Evolutionary conservation across 2,888 invertebrate species (phyloP).

Genomic region (Auanema freiburgensis): DNA sequence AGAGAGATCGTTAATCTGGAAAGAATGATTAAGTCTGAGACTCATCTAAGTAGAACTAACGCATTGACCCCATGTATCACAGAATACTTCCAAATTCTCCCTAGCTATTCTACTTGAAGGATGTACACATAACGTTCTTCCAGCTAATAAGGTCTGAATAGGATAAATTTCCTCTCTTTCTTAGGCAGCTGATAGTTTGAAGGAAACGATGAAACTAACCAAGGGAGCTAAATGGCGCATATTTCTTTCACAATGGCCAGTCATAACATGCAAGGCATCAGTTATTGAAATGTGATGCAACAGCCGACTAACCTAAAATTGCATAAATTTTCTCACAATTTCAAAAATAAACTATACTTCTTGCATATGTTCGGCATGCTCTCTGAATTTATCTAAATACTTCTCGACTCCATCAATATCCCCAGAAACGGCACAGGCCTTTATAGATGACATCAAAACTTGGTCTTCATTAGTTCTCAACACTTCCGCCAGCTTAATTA

Average conservation of each 20-base stretch:
- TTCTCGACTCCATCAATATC: constrained; percentile 89
- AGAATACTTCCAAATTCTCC: constrained; percentile 83
- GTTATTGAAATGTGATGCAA: constrained; percentile 91
- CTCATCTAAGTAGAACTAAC: constrained; percentile 22
- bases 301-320: constrained; percentile 84
- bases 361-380: constrained; percentile 95
- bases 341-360: constrained; percentile 73
- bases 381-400: constrained; percentile 89
- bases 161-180: constrained; percentile 1
- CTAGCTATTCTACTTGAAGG: constrained; percentile 91
- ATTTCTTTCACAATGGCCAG: constrained; percentile 93
- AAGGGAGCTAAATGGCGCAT: constrained; percentile 91
- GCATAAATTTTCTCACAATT: not conserved
- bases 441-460: constrained; percentile 65
- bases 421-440: constrained; percentile 72
- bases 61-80: constrained; percentile 71
- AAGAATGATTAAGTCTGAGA: not conserved
- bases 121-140: constrained; percentile 85
- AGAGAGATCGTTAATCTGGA: constrained; percentile 71
- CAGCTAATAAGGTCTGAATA: constrained; percentile 79
- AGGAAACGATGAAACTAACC: constrained; percentile 63
- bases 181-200: constrained; percentile 1
- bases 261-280: constrained; percentile 90
- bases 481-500: constrained; percentile 63
- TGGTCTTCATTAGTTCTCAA: constrained; percentile 69